phyloP scores from a whole-genome alignment of 2,113 vertebrate genomes.

The Rhynchopsitta pachyrhyncha region DNA sequence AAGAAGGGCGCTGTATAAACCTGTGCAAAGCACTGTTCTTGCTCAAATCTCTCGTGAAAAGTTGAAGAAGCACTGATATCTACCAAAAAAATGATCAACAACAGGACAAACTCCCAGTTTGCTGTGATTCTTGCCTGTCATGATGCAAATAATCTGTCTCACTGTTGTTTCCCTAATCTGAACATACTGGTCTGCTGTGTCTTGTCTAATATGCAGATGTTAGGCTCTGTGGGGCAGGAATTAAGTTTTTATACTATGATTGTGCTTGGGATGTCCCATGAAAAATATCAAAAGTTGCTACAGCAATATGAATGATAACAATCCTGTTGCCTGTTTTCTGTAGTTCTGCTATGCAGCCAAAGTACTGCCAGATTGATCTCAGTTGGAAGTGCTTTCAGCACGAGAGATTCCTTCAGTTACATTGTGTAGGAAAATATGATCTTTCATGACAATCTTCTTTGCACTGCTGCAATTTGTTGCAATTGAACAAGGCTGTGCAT shows the following conservation, averaged over 20 bases:
- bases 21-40: neutral
- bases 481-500: neutral
- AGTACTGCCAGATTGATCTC: neutral
- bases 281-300: neutral
- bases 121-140: neutral
- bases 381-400: neutral
- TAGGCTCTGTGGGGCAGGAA: neutral
- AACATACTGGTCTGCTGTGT: neutral
- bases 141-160: neutral
- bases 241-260: neutral
- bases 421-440: neutral
- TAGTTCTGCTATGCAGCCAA: neutral
- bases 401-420: neutral
- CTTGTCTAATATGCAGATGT: neutral
- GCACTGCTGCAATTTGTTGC: neutral
- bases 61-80: neutral
- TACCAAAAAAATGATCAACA: neutral
- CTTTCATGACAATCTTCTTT: neutral
- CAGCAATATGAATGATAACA: neutral
- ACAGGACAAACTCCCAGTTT: neutral
- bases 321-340: neutral
- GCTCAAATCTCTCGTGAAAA: neutral
- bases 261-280: neutral
- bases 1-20: neutral
- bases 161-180: neutral